Evolutionary conservation across 64 coral and sea anemone genomes (phyloP), one percentile per base, ranked within the genome.

Genomic region (Pocillopora verrucosa): DNA sequence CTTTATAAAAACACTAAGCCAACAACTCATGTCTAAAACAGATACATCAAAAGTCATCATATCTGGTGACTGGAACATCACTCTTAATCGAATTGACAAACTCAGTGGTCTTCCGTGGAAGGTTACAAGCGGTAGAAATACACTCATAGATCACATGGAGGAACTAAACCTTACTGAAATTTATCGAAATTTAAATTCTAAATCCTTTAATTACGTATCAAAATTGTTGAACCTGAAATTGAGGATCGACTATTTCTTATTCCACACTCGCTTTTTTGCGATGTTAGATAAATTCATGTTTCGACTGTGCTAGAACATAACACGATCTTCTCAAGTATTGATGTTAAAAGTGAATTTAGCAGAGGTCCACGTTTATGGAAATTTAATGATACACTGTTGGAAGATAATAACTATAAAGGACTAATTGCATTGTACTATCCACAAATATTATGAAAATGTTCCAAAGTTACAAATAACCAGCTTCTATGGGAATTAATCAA

Each of bases 181-280:
- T 38, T 76, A 76, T 19, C 67, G 67, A 16, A 16, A 72, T 22
- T n/a, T 72, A 7, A 16, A 72, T n/a, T n/a, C 67, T 22, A 72
- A 16, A 30, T 30, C 30, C 30, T 30, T 30, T 30, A 30, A 30
- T 30, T 70, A 70, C 9, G 67, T 22, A 72, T 19, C 67, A 16
- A 72, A 72, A 72, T 9, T 7, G 30, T 41, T 76, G 12, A 76
- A 76, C 25, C 34, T 45, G 16, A 76, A 76, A 37, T 76, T 16
- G 34, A 76, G 74, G 34, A 76, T 76, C 16, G 74, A 76, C 34
- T 76, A 76, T 76, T 76, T 41, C 74, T 76, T 35, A 30, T 75
- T 65, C 15, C 62, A 11, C 62, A 14, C 62, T 65, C 15, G 62
- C 62, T 65, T 65, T 65, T 19, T 16, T 65, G 62, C 62, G 62